phyloP scores from a whole-genome alignment of 2,797 vertebrate genomes.

The Alfaro cultratus region DNA sequence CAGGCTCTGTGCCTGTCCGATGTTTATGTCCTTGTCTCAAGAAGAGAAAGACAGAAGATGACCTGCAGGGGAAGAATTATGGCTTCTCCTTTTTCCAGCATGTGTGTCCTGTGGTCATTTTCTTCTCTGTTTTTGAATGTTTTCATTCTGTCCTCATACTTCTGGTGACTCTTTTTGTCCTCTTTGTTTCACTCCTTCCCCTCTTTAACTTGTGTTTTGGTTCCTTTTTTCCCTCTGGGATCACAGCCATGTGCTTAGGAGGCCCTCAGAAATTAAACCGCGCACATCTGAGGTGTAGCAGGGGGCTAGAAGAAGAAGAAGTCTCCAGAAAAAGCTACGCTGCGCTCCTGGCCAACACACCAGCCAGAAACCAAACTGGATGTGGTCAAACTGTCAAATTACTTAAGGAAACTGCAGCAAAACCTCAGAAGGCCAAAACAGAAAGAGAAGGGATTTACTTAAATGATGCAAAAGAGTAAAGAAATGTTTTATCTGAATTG shows the following conservation, averaged over 20 bases:
- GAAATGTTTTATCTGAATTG: conserved; percentile 38
- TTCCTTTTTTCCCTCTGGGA: conserved; percentile 68
- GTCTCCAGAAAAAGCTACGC: conserved; percentile 80
- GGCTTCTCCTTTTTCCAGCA: conserved; percentile 31
- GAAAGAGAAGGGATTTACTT: conserved; percentile 31
- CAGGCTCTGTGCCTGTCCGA: conserved; percentile 45
- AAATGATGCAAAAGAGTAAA: conserved; percentile 59
- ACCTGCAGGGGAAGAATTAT: conserved; percentile 25
- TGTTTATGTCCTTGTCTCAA: conserved; percentile 52
- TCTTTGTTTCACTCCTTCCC: conserved; percentile 21
- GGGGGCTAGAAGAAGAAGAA: conserved; percentile 75
- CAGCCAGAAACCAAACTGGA: conserved; percentile 84
- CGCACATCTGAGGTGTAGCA: conserved; percentile 78
- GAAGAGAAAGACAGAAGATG: conserved; percentile 21
- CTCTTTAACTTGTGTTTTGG: conserved; percentile 32
- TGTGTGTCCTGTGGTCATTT: conserved; percentile 37
- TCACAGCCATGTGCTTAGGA: conserved; percentile 78
- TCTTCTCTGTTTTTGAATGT: conserved; percentile 9
- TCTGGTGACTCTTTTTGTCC: conserved; percentile 23
- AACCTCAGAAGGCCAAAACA: conserved; percentile 75
- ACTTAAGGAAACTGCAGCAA: conserved; percentile 83
- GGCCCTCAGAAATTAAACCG: conserved; percentile 76
- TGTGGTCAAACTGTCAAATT: conserved; percentile 87
- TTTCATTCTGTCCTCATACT: conserved; percentile 18
- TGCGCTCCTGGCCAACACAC: conserved; percentile 72